phyloP scores from a whole-genome alignment of 2,888 invertebrate genomes.

The Andrena trimmerana region DNA sequence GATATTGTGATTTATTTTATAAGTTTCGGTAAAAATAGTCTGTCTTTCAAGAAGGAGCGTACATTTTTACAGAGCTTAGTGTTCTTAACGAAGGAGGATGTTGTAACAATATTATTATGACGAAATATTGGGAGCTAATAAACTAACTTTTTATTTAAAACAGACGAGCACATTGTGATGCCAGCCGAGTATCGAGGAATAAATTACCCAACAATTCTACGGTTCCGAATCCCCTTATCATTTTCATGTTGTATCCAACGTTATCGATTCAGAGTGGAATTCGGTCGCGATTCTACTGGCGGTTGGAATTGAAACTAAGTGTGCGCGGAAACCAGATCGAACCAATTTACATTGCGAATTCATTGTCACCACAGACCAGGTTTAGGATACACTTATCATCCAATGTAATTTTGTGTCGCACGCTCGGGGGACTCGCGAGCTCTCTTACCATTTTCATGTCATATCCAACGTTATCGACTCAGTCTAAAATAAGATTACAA shows the following conservation, averaged over 20 bases:
- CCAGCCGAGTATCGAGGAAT: background rate
- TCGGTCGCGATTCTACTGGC: too few relatives aligned
- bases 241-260: background rate
- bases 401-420: too few relatives aligned
- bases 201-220: background rate
- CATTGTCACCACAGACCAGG: too few relatives aligned
- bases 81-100: slow-evolving; percentile 22
- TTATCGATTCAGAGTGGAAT: too few relatives aligned
- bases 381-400: too few relatives aligned
- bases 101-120: slow-evolving; percentile 54
- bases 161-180: background rate
- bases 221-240: background rate
- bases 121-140: slow-evolving; percentile 47
- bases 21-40: slow-evolving; percentile 40
- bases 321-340: too few relatives aligned
- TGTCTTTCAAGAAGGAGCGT: background rate
- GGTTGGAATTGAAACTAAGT: too few relatives aligned
- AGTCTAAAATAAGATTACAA: too few relatives aligned
- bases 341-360: too few relatives aligned
- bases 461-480: too few relatives aligned
- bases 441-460: too few relatives aligned
- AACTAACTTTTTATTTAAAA: slow-evolving; percentile 57
- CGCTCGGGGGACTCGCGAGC: too few relatives aligned
- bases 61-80: slow-evolving; percentile 40
- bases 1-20: slow-evolving; percentile 60